phyloP scores from a whole-genome alignment of 2,113 vertebrate genomes.

The Bufo bufo region DNA sequence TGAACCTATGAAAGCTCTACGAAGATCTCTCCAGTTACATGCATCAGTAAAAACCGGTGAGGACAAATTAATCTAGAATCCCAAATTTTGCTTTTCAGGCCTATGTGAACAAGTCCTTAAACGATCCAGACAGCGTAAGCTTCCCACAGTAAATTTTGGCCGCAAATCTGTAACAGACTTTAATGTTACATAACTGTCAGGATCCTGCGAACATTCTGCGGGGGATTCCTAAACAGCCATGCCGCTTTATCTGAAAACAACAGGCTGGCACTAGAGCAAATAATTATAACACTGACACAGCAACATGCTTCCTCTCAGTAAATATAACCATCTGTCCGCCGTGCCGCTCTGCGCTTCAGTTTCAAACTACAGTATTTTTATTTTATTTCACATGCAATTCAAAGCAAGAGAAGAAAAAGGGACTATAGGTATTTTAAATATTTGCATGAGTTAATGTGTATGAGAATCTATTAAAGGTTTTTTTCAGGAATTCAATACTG shows the following conservation, averaged over 20 bases:
- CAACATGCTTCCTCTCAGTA: constrained; percentile 33
- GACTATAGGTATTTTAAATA: background rate
- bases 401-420: background rate
- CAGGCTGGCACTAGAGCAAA: constrained; percentile 45
- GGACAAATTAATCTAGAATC: background rate
- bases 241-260: constrained; percentile 51
- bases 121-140: background rate
- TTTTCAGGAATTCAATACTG: too few relatives aligned
- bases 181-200: background rate
- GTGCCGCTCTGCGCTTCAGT: background rate
- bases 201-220: constrained; percentile 11
- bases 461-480: too few relatives aligned
- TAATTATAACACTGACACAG: constrained; percentile 53
- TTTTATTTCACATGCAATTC: background rate
- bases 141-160: background rate
- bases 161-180: background rate
- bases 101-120: background rate
- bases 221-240: constrained; percentile 23
- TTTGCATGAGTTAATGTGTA: background rate
- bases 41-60: background rate
- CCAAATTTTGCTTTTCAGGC: background rate
- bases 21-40: background rate
- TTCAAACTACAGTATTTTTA: background rate
- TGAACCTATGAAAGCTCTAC: too few relatives aligned
- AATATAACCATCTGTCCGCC: constrained; percentile 49